Percentiles rank a stretch among this genome's conserved stretches.
Conservation (phyloP, 2,113 vertebrate species). For the Sinocyclocheilus anshuiensis region DNA sequence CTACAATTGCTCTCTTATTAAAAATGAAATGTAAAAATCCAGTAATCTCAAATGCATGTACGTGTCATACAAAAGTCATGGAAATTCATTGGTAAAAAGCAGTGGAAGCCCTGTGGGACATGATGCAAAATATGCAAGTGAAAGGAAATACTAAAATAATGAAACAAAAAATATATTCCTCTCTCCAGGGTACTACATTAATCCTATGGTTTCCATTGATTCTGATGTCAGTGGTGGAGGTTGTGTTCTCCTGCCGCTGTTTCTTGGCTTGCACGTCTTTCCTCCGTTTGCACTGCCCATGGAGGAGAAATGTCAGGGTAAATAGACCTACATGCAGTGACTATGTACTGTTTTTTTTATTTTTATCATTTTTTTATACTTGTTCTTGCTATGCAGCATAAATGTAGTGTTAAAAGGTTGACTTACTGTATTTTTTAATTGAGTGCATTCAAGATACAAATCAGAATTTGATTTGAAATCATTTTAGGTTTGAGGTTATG, state of each 20-base stretch:
- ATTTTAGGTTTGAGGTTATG: not conserved
- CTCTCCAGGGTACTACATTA: slow-evolving; percentile 81
- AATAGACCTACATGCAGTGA: slow-evolving; percentile 18
- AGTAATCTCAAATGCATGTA: not conserved
- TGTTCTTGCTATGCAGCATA: not conserved
- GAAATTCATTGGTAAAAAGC: not conserved
- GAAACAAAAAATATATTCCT: not conserved
- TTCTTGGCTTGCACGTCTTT: slow-evolving; percentile 73
- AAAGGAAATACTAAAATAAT: not conserved
- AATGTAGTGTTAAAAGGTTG: not conserved
- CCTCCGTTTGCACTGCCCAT: slow-evolving; percentile 74
- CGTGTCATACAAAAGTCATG: not conserved
- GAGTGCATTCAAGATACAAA: not conserved
- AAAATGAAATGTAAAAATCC: not conserved
- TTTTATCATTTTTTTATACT: not conserved
- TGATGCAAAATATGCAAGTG: not conserved
- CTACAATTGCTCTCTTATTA: not conserved
- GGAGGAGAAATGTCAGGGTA: slow-evolving; percentile 66
- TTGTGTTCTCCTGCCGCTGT: slow-evolving; percentile 78
- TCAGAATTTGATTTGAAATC: not conserved
- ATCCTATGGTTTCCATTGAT: slow-evolving; percentile 85
- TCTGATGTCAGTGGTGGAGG: slow-evolving; percentile 73
- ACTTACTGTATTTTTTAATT: not conserved
- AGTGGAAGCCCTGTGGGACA: not conserved
- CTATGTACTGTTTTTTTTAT: too few relatives aligned